Evolutionary conservation across 2,888 invertebrate species (phyloP).

Genomic region (Sinelater perroti): DNA sequence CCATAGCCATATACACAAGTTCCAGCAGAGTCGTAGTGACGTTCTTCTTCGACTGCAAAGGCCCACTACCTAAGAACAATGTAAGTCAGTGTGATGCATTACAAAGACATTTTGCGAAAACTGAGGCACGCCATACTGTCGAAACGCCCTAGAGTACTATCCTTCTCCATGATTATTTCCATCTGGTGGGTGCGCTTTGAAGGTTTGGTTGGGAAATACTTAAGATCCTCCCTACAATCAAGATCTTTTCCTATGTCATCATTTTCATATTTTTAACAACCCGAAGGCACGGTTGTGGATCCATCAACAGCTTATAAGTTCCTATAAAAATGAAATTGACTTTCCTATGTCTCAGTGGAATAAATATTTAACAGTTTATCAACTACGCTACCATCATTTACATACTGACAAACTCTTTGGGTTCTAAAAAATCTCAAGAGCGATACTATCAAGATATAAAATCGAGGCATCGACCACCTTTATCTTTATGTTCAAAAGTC

Average conservation of each 20-base stretch:
- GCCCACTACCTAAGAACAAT: background rate
- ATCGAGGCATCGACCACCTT: no score
- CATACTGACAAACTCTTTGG: no score
- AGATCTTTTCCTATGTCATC: background rate
- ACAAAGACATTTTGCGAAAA: background rate
- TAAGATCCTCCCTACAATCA: background rate
- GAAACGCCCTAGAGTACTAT: background rate
- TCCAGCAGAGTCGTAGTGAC: background rate
- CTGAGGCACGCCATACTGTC: background rate
- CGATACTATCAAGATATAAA: no score
- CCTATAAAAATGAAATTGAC: no score
- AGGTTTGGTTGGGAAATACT: background rate
- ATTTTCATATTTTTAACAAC: background rate
- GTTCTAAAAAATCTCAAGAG: no score
- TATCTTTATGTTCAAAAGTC: no score
- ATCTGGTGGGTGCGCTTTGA: background rate
- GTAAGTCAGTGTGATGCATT: background rate
- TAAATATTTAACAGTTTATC: no score
- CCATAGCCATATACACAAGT: constrained; percentile 1
- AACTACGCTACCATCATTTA: no score
- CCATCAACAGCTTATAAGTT: no score
- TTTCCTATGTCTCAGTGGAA: no score
- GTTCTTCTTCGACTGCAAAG: constrained; percentile 8
- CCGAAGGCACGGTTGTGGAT: no score
- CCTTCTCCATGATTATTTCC: background rate